Percentiles rank a stretch among this genome's conserved stretches.
These are phyloP conservation scores for Ips nitidus DNA, from an alignment of 1,140 invertebrate genomes.

Conservation along the genomic window DNA sequence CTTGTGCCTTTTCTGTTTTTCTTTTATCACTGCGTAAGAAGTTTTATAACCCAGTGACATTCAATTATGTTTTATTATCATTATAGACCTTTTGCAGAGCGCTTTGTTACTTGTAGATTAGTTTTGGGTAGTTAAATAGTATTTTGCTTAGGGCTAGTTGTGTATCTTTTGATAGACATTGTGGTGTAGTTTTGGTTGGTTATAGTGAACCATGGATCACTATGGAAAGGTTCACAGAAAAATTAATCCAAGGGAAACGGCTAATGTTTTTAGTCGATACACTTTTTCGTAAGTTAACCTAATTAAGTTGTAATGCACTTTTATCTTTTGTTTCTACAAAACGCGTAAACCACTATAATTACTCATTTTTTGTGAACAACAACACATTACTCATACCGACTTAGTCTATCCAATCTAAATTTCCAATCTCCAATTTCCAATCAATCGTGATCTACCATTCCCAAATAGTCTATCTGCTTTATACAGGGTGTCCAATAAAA, in stretches of 20 bases:
- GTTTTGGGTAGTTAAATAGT: too few species aligned
- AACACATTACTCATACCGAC: too few species aligned
- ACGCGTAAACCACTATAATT: too few species aligned
- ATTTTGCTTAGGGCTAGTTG: too few species aligned
- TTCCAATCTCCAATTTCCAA: too few species aligned
- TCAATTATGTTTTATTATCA: background rate
- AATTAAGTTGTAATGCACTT: background rate
- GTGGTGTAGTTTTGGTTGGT: too few species aligned
- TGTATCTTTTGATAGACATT: too few species aligned
- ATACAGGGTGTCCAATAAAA: too few species aligned
- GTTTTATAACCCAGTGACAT: conserved; percentile 3
- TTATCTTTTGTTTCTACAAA: background rate
- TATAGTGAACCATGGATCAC: conserved; percentile 27
- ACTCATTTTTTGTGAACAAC: too few species aligned
- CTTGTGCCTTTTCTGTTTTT: conserved; percentile 1
- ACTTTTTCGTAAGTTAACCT: conserved; percentile 40
- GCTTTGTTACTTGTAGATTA: background rate
- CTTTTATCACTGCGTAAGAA: background rate
- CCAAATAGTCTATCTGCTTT: too few species aligned
- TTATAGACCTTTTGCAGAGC: background rate
- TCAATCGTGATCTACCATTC: too few species aligned
- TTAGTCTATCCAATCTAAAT: too few species aligned
- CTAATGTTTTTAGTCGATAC: conserved; percentile 38
- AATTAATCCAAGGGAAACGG: conserved; percentile 36
- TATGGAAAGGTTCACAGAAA: conserved; percentile 29